Base-by-base conservation (phyloP, 2,113 vertebrate species). In the Rana temporaria region DNA sequence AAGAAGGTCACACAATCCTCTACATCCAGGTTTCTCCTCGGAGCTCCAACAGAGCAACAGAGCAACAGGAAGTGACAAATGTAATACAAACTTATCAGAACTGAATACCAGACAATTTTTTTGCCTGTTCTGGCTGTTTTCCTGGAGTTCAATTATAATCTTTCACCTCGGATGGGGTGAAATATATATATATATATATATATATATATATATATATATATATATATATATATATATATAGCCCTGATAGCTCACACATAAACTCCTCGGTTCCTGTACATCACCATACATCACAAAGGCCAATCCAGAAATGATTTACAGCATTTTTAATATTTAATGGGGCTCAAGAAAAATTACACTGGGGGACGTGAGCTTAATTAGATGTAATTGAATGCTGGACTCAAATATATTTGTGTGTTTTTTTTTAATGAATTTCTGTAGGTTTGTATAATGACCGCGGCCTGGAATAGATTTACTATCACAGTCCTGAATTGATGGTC, bases 321-420 rank as follows among this genome's bases (percentile, higher is more conserved):
- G 88, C 89, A 85, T 87, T 84, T 79, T 90, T 84, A 84, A 89
- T 88, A 86, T 86, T 85, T 87, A 90, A 52, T 85, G 42, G 19
- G 52, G 62, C 60, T 86, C 55, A 89, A 66, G 75, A 78, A 78
- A 66, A 66, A 78, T 78, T 16, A 64, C 62, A 65, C 38, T 2
- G 62, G 30, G 48, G 48, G n/a, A 65, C 14, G 15, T 14, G 16
- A 17, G 62, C 63, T 78, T 78, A 78, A 78, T 78, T 66, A 66
- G 75, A 64, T 78, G 75, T 66, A 78, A 78, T 53, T 66, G 62
- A 34, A 55, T 14, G 62, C 62, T 1, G 75, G 17, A 14, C 19
- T 53, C 62, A 55, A 14, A 78, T 32, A n/a, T 24, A 20, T 78
- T 53, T n/a, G 62, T 48, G 63, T 38, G 34, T 4, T n/a, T 26